These are phyloP conservation scores for Callospermophilus lateralis DNA, from an alignment of 2,113 vertebrate species.

Conservation along the genomic window DNA sequence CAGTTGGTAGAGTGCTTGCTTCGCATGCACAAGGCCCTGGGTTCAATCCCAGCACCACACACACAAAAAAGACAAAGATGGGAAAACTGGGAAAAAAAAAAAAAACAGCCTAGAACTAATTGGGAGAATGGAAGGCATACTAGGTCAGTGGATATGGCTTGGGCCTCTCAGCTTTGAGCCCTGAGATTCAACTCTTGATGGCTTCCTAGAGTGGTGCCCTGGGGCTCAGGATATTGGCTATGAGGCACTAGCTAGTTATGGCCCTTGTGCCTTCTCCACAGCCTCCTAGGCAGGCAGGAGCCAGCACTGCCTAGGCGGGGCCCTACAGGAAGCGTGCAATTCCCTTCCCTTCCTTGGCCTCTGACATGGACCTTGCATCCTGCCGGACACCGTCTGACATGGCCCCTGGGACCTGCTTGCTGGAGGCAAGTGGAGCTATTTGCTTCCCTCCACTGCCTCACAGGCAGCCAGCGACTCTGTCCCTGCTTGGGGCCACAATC, in stretches of 20 bases:
- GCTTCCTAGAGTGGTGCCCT: conserved; percentile 56
- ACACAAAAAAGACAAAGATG: not conserved
- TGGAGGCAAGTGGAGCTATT: conserved; percentile 25
- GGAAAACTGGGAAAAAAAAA: not conserved
- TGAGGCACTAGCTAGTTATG: not conserved
- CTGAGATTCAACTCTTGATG: conserved; percentile 12
- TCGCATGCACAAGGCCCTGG: too few relatives aligned
- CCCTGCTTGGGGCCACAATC: not conserved
- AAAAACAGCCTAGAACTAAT: conserved; percentile 37
- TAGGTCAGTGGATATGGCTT: conserved; percentile 6
- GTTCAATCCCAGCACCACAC: too few relatives aligned
- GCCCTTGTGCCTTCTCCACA: not conserved
- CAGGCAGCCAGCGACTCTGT: not conserved
- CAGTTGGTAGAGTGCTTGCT: too few relatives aligned
- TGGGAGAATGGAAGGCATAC: not conserved
- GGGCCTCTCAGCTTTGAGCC: conserved; percentile 26
- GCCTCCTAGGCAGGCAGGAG: conserved; percentile 9
- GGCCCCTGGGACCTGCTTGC: conserved; percentile 32
- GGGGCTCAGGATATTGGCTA: not conserved
- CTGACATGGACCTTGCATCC: conserved; percentile 54
- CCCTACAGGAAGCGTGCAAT: conserved; percentile 55
- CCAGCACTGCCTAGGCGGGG: not conserved
- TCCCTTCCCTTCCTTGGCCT: conserved; percentile 64
- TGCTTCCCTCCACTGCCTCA: conserved; percentile 22
- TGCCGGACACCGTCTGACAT: conserved; percentile 45